phyloP scores from a whole-genome alignment of 2,888 invertebrate species.

The Acrobasis suavella region DNA sequence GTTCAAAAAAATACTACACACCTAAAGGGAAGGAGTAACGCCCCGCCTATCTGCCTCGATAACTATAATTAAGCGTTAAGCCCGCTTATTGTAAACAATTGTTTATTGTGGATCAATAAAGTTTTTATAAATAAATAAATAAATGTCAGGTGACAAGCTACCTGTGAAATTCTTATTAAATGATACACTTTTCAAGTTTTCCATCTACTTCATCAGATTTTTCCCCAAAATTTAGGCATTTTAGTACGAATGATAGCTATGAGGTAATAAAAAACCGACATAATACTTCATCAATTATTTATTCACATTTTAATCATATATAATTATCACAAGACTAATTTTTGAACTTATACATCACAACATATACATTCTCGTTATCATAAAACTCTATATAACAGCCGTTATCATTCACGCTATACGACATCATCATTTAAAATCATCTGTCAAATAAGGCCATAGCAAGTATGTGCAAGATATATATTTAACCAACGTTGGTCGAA shows the following conservation, averaged over 20 bases:
- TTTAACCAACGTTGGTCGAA: conserved; percentile 1
- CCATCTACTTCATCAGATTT: background rate
- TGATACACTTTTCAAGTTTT: too few relatives aligned
- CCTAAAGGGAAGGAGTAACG: too few relatives aligned
- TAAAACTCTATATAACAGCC: conserved; percentile 72
- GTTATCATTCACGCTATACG: conserved; percentile 58
- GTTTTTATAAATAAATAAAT: too few relatives aligned
- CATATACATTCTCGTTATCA: conserved; percentile 65
- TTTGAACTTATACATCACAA: conserved; percentile 81
- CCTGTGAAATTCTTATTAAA: too few relatives aligned
- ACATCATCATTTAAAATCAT: conserved; percentile 52
- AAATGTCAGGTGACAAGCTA: too few relatives aligned
- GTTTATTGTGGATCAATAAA: too few relatives aligned
- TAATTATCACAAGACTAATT: conserved; percentile 81
- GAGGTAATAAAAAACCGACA: conserved; percentile 42
- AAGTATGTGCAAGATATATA: conserved; percentile 49
- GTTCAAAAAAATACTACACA: too few relatives aligned
- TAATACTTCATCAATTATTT: conserved; percentile 80
- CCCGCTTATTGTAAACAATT: too few relatives aligned
- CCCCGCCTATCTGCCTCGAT: too few relatives aligned
- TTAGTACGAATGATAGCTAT: background rate
- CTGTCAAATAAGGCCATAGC: conserved; percentile 73
- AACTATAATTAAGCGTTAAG: too few relatives aligned
- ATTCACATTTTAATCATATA: conserved; percentile 76
- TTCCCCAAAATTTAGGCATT: background rate